Percentiles rank a stretch among this genome's conserved stretches.
Evolutionary conservation across 2,113 vertebrate species (phyloP).

Genomic region (Chaetodon auriga): DNA sequence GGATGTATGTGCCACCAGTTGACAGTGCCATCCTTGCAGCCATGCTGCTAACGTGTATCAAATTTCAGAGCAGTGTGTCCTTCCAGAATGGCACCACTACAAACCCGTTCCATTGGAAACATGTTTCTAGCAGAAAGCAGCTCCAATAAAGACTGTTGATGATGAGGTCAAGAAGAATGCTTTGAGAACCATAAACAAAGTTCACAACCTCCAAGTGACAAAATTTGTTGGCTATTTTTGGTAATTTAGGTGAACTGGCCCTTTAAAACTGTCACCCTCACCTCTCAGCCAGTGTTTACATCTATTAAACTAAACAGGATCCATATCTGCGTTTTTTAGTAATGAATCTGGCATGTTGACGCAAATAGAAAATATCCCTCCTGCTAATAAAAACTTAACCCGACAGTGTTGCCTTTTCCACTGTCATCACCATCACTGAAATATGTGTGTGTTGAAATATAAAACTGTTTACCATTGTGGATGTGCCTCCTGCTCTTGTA

Average conservation of each 20-base stretch:
- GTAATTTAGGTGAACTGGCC: background rate
- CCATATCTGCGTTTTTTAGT: conserved; percentile 1
- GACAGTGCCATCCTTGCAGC: too few species aligned
- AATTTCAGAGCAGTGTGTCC: too few species aligned
- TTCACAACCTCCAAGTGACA: background rate
- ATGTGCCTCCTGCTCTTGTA: conserved; percentile 7
- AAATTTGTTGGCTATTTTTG: background rate
- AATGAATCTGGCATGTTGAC: conserved; percentile 41
- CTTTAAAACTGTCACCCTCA: background rate
- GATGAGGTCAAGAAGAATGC: background rate
- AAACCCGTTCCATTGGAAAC: too few species aligned
- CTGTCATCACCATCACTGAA: conserved; percentile 71
- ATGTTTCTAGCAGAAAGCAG: too few species aligned
- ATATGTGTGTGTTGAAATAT: conserved; percentile 58
- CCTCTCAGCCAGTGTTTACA: conserved; percentile 34
- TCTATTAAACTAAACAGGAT: conserved; percentile 4
- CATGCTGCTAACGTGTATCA: too few species aligned
- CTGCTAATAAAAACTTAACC: conserved; percentile 68
- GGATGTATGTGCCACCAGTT: too few species aligned
- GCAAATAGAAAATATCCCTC: conserved; percentile 67
- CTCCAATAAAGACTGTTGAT: background rate
- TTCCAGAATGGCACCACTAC: too few species aligned
- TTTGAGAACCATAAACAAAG: background rate
- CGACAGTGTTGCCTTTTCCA: conserved; percentile 63
- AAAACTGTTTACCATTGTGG: conserved; percentile 53